A percentile compares a stretch with the other conserved stretches of the same genome.
Evolutionary conservation across 2,888 invertebrate species (phyloP).

Genomic region (Platerodrilus igneus): DNA sequence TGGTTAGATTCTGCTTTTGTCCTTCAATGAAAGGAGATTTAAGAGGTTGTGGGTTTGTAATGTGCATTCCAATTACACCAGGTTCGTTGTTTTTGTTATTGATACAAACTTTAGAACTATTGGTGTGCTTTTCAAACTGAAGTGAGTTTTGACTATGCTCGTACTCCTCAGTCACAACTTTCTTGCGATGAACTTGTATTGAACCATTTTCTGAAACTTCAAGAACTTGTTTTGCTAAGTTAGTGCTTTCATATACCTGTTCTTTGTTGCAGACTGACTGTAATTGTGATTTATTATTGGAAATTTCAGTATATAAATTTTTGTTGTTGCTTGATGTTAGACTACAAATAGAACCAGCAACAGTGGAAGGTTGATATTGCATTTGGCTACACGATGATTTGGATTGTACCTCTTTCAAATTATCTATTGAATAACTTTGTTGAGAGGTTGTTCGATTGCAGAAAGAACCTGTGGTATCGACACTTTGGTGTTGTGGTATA

Average conservation of each 20-base stretch:
- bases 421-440: background rate
- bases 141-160: constrained; percentile 62
- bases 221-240: constrained; percentile 6
- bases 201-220: constrained; percentile 32
- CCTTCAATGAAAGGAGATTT: constrained; percentile 27
- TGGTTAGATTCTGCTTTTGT: constrained; percentile 1
- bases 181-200: constrained; percentile 60
- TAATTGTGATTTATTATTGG: too few relatives aligned
- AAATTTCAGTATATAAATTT: too few relatives aligned
- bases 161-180: constrained; percentile 63
- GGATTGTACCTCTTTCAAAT: too few relatives aligned
- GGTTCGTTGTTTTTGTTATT: constrained; percentile 37
- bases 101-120: constrained; percentile 22
- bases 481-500: constrained; percentile 16
- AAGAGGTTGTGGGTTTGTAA: constrained; percentile 42
- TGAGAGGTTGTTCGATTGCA: too few relatives aligned
- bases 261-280: too few relatives aligned
- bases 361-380: too few relatives aligned
- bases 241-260: constrained; percentile 1
- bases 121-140: constrained; percentile 52
- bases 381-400: too few relatives aligned
- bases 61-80: constrained; percentile 36
- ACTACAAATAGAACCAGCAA: too few relatives aligned
- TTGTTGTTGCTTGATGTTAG: background rate
- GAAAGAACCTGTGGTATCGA: too few relatives aligned